These are phyloP conservation scores for Brachionus paranguensis DNA, from an alignment of 1,140 invertebrate species.

Conservation along the genomic window DNA sequence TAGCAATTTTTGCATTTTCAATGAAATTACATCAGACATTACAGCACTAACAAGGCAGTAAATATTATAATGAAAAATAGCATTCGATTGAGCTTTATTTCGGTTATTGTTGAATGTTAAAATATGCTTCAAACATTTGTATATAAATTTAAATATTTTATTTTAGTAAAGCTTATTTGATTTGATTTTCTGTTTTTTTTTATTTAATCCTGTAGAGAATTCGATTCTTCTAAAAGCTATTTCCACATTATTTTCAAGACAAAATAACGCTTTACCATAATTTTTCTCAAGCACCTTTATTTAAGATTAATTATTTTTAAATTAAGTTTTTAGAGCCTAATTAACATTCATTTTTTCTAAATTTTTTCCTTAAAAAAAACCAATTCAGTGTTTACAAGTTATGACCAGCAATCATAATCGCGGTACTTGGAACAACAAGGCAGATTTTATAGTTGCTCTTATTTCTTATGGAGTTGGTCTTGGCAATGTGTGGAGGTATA, in stretches of 20 bases:
- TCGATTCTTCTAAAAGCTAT: not conserved
- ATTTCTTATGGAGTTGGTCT: conserved; percentile 54
- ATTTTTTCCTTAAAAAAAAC: not conserved
- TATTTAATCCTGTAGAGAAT: not conserved
- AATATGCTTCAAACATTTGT: not conserved
- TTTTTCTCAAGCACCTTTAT: not conserved
- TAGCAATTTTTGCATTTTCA: not conserved
- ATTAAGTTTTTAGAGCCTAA: not conserved
- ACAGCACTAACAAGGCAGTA: not conserved
- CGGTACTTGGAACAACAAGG: conserved; percentile 50
- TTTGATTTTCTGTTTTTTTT: not conserved
- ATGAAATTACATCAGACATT: not conserved
- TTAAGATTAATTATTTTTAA: not conserved
- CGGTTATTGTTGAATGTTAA: not conserved
- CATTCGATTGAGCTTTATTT: not conserved
- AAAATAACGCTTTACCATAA: not conserved
- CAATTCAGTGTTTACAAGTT: not conserved
- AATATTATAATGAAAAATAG: not conserved
- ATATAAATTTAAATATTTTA: not conserved
- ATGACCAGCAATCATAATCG: conserved; percentile 41
- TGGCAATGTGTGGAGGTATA: conserved; percentile 51
- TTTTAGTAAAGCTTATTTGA: not conserved
- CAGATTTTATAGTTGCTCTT: conserved; percentile 51
- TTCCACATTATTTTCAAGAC: not conserved
- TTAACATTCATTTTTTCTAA: not conserved